Conservation (phyloP, 2,797 vertebrate species). For the Astyanax mexicanus region DNA sequence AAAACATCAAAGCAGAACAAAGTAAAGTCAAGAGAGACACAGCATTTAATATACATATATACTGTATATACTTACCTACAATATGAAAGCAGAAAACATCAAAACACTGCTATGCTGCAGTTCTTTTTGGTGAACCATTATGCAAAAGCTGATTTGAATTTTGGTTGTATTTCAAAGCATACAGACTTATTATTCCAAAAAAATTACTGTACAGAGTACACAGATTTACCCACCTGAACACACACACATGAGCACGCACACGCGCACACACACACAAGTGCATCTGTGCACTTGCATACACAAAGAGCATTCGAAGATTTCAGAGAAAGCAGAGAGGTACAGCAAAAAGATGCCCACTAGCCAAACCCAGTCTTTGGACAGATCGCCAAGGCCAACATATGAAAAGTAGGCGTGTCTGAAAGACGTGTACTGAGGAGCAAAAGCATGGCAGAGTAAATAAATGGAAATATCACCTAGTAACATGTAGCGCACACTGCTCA, state of each 20-base stretch:
- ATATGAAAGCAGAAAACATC: slow-evolving; percentile 61
- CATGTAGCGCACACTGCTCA: slow-evolving; percentile 21
- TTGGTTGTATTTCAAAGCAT: slow-evolving; percentile 48
- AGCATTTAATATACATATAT: slow-evolving; percentile 41
- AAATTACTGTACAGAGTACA: slow-evolving; percentile 23
- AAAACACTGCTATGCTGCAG: slow-evolving; percentile 54
- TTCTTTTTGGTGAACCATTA: slow-evolving; percentile 45
- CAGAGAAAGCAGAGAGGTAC: slow-evolving; percentile 16
- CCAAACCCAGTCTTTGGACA: neutral
- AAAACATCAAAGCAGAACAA: slow-evolving; percentile 60
- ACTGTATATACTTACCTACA: slow-evolving; percentile 19
- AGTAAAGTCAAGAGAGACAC: slow-evolving; percentile 38
- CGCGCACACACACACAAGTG: neutral
- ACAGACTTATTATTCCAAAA: slow-evolving; percentile 38
- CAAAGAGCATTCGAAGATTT: neutral
- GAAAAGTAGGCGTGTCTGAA: neutral
- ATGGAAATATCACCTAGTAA: slow-evolving; percentile 16
- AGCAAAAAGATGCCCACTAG: neutral
- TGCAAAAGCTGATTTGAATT: slow-evolving; percentile 53
- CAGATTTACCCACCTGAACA: slow-evolving; percentile 4
- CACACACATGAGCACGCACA: slow-evolving; percentile 2
- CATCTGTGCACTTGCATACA: slow-evolving; percentile 7
- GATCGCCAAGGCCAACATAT: slow-evolving; percentile 1
- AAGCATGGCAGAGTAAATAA: slow-evolving; percentile 13
- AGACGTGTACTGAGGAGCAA: neutral